Evolutionary conservation across 2,797 vertebrate genomes (phyloP).

Genomic region (Sparidentex hasta): DNA sequence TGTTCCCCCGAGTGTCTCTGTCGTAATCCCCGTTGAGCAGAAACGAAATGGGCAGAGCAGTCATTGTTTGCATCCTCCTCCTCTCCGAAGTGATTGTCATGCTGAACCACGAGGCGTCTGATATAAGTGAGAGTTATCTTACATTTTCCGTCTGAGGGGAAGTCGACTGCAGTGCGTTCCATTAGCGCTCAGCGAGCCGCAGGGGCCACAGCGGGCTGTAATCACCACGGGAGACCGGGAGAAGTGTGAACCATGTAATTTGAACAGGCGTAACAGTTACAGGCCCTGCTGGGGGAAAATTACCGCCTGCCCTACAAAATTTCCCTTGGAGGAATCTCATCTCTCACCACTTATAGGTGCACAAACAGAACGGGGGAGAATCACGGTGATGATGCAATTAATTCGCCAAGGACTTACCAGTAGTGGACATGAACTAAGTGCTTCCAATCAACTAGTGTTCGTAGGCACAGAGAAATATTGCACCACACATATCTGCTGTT

Average conservation of each 20-base stretch:
- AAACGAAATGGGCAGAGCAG: constrained; percentile 18
- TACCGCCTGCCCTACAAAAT: constrained; percentile 17
- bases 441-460: not conserved
- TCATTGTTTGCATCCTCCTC: constrained; percentile 23
- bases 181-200: constrained; percentile 36
- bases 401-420: not conserved
- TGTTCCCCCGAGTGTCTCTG: constrained; percentile 12
- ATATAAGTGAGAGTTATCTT: constrained; percentile 29
- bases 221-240: constrained; percentile 46
- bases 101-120: constrained; percentile 8
- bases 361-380: constrained; percentile 1
- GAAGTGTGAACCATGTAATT: constrained; percentile 57
- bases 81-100: constrained; percentile 42
- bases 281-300: constrained; percentile 42
- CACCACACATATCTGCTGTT: not conserved
- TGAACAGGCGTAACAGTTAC: constrained; percentile 37
- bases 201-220: constrained; percentile 27
- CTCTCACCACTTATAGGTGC: constrained; percentile 1
- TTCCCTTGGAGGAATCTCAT: constrained; percentile 5
- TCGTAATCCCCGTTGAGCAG: constrained; percentile 23
- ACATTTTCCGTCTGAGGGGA: constrained; percentile 25
- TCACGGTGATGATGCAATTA: constrained; percentile 14
- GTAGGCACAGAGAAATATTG: not conserved
- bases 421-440: not conserved
- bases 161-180: constrained; percentile 20